A percentile compares a stretch with the other conserved stretches of the same genome.
These are phyloP conservation scores for Egretta garzetta DNA, from an alignment of 2,113 vertebrate genomes.

Conservation along the genomic window DNA sequence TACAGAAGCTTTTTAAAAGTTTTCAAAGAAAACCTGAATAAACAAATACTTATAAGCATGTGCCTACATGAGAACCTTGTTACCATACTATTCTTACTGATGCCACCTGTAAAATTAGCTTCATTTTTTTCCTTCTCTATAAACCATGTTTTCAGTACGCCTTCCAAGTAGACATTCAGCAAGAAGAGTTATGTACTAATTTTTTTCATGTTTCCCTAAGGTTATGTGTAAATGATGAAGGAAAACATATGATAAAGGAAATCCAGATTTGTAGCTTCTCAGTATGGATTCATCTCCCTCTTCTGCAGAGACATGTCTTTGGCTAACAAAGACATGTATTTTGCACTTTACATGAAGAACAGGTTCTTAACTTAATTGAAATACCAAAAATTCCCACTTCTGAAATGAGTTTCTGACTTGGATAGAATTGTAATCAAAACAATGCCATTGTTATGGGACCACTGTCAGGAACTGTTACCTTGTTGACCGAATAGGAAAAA, in stretches of 20 bases:
- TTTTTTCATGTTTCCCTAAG: background rate
- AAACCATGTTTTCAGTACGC: background rate
- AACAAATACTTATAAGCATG: background rate
- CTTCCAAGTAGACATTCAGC: background rate
- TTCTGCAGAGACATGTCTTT: background rate
- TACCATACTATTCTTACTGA: background rate
- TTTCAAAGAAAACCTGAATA: background rate
- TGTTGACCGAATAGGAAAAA: background rate
- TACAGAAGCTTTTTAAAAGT: background rate
- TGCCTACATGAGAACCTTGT: fast-evolving
- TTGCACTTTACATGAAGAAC: background rate
- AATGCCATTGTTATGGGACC: background rate
- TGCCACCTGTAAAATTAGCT: background rate
- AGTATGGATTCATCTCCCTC: background rate
- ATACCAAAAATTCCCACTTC: background rate
- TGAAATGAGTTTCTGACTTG: background rate
- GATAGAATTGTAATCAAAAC: background rate
- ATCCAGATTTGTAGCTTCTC: background rate
- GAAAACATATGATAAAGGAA: background rate
- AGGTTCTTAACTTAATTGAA: background rate
- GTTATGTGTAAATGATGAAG: background rate
- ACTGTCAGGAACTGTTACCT: background rate
- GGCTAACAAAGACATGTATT: fast-evolving
- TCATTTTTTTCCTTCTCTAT: background rate
- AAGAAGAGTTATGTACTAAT: background rate